A percentile compares a stretch with the other conserved stretches of the same genome.
These are phyloP conservation scores for Heliconius hewitsoni DNA, from an alignment of 1,140 invertebrate genomes.

Conservation along the genomic window DNA sequence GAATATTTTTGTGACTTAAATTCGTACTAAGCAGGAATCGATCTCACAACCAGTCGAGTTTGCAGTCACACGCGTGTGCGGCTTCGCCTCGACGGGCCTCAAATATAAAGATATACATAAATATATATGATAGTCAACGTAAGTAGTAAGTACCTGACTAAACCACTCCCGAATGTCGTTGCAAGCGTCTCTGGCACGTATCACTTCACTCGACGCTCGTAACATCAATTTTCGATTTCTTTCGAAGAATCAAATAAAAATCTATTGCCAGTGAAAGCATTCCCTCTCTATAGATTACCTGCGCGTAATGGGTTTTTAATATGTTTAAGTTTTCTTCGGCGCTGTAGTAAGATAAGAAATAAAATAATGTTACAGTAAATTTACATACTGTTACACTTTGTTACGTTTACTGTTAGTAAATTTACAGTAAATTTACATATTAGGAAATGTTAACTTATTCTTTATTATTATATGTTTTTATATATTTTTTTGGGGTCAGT, in stretches of 20 bases:
- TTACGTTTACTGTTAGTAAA: no score
- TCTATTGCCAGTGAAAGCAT: constrained; percentile 17
- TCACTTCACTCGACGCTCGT: constrained; percentile 27
- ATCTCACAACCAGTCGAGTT: no score
- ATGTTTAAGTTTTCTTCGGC: neutral
- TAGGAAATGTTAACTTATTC: neutral
- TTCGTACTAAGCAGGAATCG: no score
- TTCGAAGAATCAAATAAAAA: constrained; percentile 17
- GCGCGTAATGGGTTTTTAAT: constrained; percentile 8
- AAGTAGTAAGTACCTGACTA: neutral
- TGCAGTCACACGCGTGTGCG: no score
- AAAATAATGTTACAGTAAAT: neutral
- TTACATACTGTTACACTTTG: neutral
- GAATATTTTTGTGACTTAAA: no score
- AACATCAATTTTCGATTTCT: constrained; percentile 26
- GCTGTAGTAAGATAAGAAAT: neutral
- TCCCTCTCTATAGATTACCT: constrained; percentile 13
- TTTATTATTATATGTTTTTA: neutral
- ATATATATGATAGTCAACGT: neutral
- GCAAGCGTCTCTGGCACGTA: constrained; percentile 24
- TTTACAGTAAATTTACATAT: neutral
- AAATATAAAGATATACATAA: neutral
- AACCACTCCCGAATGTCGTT: constrained; percentile 10
- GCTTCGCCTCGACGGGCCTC: no score
- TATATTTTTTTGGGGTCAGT: no score